Evolutionary conservation across 2,888 invertebrate genomes (phyloP), one percentile per base, ranked within the genome.

Genomic region (Leptothorax acervorum): DNA sequence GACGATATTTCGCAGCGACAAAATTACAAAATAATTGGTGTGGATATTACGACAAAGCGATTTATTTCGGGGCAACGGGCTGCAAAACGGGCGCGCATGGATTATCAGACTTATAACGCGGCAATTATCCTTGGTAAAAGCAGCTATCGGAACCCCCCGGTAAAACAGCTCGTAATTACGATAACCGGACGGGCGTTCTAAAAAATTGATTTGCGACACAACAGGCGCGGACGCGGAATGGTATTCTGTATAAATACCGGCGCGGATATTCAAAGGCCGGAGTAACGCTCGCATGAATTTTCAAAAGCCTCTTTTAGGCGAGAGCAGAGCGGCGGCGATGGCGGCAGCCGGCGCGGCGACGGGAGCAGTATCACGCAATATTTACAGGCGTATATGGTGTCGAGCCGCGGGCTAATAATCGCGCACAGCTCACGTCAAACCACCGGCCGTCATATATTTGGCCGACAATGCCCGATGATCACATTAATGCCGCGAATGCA

Each of bases 401-500:
- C 53, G 53, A 45, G 79, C 81, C 84, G 70, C 84, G 66, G 74
- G 68, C 84, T 84, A 84, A 84, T 84, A 84, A 84, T 86, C 70
- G 76, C 39, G 65, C 31, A 70, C 31, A 28, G 83, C 28, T 57
- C 71, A 84, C 68, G 84, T 82, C 73, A 84, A 85, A 86, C 85
- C 63, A 31, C 70, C 75, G 68, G 42, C 75, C 81, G 73, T 82
- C 87, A 83, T 85, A 79, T 76, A 84, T 90, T 87, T 88, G 86
- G 84, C 35, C 85, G 70, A 57, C 73, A 74, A 84, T 83, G 84
- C 5, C 85, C 87, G 85, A 84, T 87, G 89, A 90, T 90, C 89
- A 81, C 78, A 85, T 90, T 90, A 89, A 90, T 87, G 88, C 83
- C 83, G 82, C 79, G 75, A 83, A 73, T 62, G 83, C 85, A 90